These are phyloP conservation scores for Hydriomena furcata DNA, from an alignment of 2,888 invertebrate species.

Conservation along the genomic window DNA sequence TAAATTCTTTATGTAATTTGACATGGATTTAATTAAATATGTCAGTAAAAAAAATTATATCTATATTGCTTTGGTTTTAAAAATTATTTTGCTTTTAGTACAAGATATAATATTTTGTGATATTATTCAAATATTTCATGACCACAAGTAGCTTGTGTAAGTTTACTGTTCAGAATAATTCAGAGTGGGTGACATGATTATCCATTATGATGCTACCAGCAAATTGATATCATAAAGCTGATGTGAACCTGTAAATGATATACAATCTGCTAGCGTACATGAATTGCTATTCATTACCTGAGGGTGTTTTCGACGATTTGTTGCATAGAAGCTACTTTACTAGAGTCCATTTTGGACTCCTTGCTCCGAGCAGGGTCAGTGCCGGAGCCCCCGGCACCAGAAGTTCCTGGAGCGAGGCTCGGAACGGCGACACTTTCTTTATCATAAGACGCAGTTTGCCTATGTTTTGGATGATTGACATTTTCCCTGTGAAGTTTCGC, in stretches of 20 bases:
- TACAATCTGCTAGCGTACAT: slow-evolving; percentile 20
- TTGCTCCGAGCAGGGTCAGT: slow-evolving; percentile 52
- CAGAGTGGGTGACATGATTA: not conserved
- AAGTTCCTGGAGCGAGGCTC: slow-evolving; percentile 69
- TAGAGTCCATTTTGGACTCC: slow-evolving; percentile 75
- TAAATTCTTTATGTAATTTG: too few relatives aligned
- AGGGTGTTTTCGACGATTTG: slow-evolving; percentile 86
- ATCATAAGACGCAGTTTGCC: slow-evolving; percentile 83
- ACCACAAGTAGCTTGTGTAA: not conserved
- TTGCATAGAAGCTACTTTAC: slow-evolving; percentile 81
- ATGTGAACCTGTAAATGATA: not conserved
- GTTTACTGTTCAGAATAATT: not conserved
- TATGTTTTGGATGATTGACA: slow-evolving; percentile 84
- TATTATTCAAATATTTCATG: too few relatives aligned
- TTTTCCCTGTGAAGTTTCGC: slow-evolving; percentile 83
- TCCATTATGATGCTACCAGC: not conserved
- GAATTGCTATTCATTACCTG: slow-evolving; percentile 67
- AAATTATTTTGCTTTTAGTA: too few relatives aligned
- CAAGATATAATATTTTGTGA: too few relatives aligned
- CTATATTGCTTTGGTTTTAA: too few relatives aligned
- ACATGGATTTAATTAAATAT: too few relatives aligned
- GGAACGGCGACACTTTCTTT: slow-evolving; percentile 75
- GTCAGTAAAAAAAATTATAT: too few relatives aligned
- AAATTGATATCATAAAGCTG: not conserved
- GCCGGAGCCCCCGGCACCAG: slow-evolving; percentile 57